These are phyloP conservation scores for Dugesia japonica DNA, from an alignment of 2,888 invertebrate genomes.

Conservation along the genomic window DNA sequence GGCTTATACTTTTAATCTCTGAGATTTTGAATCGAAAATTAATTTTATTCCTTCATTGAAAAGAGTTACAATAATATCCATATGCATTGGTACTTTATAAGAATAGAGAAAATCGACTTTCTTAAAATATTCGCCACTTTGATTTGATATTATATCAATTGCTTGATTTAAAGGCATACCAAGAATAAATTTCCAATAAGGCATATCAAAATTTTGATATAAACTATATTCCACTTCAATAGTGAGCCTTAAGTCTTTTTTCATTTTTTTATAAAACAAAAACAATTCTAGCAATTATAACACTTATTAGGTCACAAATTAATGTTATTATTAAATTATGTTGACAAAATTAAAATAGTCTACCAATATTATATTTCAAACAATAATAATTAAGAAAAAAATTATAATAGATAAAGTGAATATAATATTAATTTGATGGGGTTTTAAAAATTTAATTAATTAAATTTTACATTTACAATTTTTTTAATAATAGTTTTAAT, in stretches of 20 bases:
- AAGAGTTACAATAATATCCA: conserved; percentile 85
- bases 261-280: no score
- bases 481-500: no score
- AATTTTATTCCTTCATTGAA: conserved; percentile 86
- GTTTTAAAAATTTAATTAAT: no score
- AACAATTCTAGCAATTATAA: no score
- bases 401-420: no score
- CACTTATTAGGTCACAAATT: no score
- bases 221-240: conserved; percentile 6
- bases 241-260: not conserved
- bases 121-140: conserved; percentile 50
- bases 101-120: not conserved
- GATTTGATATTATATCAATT: conserved; percentile 82
- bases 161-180: conserved; percentile 97
- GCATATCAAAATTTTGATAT: not conserved
- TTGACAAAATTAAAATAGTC: no score
- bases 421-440: no score
- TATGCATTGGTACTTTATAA: conserved; percentile 58
- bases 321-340: no score
- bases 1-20: conserved; percentile 66
- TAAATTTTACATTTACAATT: no score
- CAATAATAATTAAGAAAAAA: no score
- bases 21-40: conserved; percentile 82
- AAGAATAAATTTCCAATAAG: conserved; percentile 79
- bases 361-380: no score